A percentile compares a stretch with the other conserved stretches of the same genome.
Evolutionary conservation across 2,888 invertebrate species (phyloP).

Genomic region (Volucella zonaria): DNA sequence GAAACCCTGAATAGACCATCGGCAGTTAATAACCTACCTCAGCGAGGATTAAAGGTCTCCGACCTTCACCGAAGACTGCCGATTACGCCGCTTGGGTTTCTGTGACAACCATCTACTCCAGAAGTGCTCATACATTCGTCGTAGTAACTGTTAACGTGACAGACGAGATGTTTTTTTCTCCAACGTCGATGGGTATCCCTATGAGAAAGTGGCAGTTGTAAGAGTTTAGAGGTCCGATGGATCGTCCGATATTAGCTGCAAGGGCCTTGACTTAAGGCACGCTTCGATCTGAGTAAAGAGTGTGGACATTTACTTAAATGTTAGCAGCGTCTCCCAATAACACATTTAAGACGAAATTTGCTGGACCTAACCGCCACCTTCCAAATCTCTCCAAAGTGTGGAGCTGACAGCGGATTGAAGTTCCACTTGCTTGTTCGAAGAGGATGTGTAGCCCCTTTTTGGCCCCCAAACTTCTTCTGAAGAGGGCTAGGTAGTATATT

Average conservation of each 20-base stretch:
- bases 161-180: neutral
- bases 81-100: neutral
- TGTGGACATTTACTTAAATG: neutral
- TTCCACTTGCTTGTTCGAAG: slow-evolving; percentile 73
- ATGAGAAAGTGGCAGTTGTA: slow-evolving; percentile 46
- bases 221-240: slow-evolving; percentile 70
- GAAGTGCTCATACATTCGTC: slow-evolving; percentile 1
- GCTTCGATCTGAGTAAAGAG: slow-evolving; percentile 58
- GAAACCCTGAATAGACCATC: too few species aligned
- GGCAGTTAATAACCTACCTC: neutral
- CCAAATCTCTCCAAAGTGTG: slow-evolving; percentile 35
- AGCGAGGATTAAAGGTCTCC: neutral
- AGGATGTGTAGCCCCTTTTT: slow-evolving; percentile 19
- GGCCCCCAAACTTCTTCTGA: slow-evolving; percentile 63
- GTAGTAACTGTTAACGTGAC: neutral
- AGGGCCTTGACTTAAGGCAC: slow-evolving; percentile 72
- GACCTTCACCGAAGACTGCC: neutral
- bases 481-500: too few species aligned
- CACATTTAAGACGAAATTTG: slow-evolving; percentile 1
- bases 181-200: neutral
- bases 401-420: slow-evolving; percentile 71
- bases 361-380: slow-evolving; percentile 1
- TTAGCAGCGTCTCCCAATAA: neutral
- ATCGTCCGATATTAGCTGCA: slow-evolving; percentile 75
- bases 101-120: slow-evolving; percentile 8